phyloP scores from a whole-genome alignment of 2,797 vertebrate species.

The Paratrypauchen microcephalus region DNA sequence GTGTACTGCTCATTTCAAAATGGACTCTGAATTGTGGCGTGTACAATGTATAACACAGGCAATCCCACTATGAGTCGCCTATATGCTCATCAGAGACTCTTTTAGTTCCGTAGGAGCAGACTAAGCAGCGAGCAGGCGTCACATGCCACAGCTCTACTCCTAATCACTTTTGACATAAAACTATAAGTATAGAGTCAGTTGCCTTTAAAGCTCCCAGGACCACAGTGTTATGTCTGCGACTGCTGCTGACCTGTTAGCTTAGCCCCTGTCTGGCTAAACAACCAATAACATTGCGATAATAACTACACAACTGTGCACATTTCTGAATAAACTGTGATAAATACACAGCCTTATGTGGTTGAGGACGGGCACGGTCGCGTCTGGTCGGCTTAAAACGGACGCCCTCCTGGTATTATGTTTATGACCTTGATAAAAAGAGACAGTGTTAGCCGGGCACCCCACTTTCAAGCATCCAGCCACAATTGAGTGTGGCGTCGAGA shows the following conservation, averaged over 20 bases:
- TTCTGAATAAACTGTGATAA: conserved; percentile 38
- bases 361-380: conserved; percentile 37
- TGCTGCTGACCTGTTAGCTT: conserved; percentile 18
- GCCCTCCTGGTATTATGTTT: conserved; percentile 64
- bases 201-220: conserved; percentile 41
- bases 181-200: conserved; percentile 16
- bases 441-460: conserved; percentile 52
- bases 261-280: conserved; percentile 15
- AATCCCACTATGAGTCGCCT: not conserved
- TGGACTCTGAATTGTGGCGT: too few species aligned
- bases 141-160: conserved; percentile 12
- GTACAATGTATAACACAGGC: too few species aligned
- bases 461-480: conserved; percentile 65
- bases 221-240: conserved; percentile 12
- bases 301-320: conserved; percentile 11
- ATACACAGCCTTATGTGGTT: conserved; percentile 23
- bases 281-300: conserved; percentile 19
- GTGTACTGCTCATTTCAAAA: too few species aligned
- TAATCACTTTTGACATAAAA: conserved; percentile 46
- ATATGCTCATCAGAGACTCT: not conserved
- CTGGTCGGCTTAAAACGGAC: conserved; percentile 48
- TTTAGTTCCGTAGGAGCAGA: not conserved
- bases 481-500: conserved; percentile 77
- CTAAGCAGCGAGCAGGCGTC: conserved; percentile 16
- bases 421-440: conserved; percentile 51